Conservation (phyloP, 2,888 invertebrate genomes). For the Scaeva pyrastri region DNA sequence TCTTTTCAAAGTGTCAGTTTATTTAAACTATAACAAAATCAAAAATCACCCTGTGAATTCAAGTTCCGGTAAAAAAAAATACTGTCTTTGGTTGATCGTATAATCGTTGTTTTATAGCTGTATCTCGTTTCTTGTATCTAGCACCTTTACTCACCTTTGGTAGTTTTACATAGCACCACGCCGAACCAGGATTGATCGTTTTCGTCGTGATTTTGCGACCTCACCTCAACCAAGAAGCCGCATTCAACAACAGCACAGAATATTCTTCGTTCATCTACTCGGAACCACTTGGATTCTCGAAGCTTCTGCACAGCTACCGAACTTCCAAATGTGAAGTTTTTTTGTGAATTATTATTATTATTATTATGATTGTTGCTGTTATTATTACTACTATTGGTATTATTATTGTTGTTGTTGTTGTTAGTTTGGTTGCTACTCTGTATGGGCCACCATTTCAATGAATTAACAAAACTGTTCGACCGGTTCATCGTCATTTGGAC, state of each 20-base stretch:
- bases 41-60: constrained; percentile 8
- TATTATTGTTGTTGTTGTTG: constrained; percentile 47
- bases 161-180: constrained; percentile 89
- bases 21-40: no score
- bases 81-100: not conserved
- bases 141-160: constrained; percentile 86
- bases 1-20: no score
- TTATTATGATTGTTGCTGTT: constrained; percentile 82
- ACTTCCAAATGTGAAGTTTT: constrained; percentile 85
- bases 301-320: constrained; percentile 89
- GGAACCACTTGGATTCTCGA: constrained; percentile 91
- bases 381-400: constrained; percentile 79
- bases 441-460: constrained; percentile 83
- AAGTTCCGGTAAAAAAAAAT: constrained; percentile 17
- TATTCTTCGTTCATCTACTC: constrained; percentile 88
- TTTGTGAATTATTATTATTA: constrained; percentile 74
- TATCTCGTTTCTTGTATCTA: not conserved
- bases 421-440: constrained; percentile 80
- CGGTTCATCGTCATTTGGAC: constrained; percentile 80
- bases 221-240: constrained; percentile 89
- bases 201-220: constrained; percentile 84
- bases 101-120: not conserved
- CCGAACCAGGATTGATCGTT: constrained; percentile 86
- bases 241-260: constrained; percentile 89
- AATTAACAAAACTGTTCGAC: constrained; percentile 83